Base-by-base conservation (phyloP, 2,888 invertebrate genomes). In the Drosophila suboccidentalis region DNA sequence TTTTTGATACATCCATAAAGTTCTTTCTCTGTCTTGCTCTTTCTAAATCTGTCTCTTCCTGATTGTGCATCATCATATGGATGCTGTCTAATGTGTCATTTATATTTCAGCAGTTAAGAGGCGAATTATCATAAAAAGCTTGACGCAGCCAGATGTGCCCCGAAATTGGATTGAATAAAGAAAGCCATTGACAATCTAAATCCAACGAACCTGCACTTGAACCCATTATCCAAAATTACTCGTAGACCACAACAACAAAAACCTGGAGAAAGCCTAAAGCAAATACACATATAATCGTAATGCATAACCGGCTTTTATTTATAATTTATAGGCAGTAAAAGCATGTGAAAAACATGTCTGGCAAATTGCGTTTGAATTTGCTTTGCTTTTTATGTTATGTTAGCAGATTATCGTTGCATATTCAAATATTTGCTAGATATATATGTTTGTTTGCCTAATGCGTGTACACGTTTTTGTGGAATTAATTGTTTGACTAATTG, bases 261-360 rank as follows among this genome's bases (percentile, higher is more conserved):
- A 17, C 22, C 26, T 26, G 13, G 3, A 29, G 19, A n/a, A 2
- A 19, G 19, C 29, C 29, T 17, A n/a, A 5, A 1, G 10, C 32
- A 29, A n/a, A 41, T 22, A 38, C 9, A 26, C 22, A 36, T 17
- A n/a, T 34, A 17, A 46, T 32, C 57, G 32, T 57, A 53, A 64
- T 49, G 47, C 70, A 54, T 17, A 22, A 36, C 4, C 46, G 43
- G 46, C 70, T 58, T 76, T 72, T 60, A 79, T 77, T 62, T 69
- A 77, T 79, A 75, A 86, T 81, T 83, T 77, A 83, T 55, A 43
- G 19, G 29, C 53, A 51, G 51, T 84, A 70, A 84, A 57, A 74
- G 61, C 57, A 49, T 34, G 49, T 32, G 63, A 41, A 57, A 34
- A 49, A 49, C 41, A 49, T 26, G 39, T 34, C 22, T 41, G 49